phyloP scores from a whole-genome alignment of 2,113 vertebrate genomes.

The Heterotilapia buettikoferi region DNA sequence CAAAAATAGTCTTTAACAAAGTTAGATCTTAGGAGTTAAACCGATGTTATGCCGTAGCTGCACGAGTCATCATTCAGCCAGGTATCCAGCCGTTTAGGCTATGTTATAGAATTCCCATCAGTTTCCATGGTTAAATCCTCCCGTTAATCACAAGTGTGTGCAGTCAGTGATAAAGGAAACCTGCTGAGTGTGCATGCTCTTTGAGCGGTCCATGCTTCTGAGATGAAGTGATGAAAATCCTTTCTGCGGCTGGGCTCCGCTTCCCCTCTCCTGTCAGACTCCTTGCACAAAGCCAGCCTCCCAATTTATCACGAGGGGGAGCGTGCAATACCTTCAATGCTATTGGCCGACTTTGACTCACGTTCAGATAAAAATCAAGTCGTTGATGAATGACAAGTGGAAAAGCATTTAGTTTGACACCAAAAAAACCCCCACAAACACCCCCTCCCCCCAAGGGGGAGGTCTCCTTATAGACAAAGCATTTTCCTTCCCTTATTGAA shows the following conservation, averaged over 20 bases:
- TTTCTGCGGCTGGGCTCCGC: conserved; percentile 7
- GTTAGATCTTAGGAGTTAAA: neutral
- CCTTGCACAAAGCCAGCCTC: conserved; percentile 42
- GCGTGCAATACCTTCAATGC: neutral
- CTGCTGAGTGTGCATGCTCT: conserved; percentile 3
- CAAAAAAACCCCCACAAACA: neutral
- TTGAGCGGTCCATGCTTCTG: neutral
- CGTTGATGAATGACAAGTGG: fast-evolving
- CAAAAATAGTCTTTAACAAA: neutral
- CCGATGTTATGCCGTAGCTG: neutral
- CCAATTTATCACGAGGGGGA: conserved; percentile 27
- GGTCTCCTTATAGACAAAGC: fast-evolving
- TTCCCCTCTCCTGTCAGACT: neutral
- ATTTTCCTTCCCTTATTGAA: neutral
- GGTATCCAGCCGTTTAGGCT: neutral
- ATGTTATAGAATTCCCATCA: conserved; percentile 18
- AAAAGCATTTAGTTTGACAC: neutral
- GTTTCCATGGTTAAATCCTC: conserved; percentile 17
- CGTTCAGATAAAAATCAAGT: neutral
- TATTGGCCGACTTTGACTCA: conserved; percentile 16
- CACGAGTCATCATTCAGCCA: neutral
- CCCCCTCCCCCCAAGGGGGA: neutral
- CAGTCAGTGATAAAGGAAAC: neutral
- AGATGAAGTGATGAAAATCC: conserved; percentile 11
- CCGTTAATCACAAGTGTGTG: neutral